Base-by-base conservation (phyloP, 2,113 vertebrate species). In the Carollia perspicillata region DNA sequence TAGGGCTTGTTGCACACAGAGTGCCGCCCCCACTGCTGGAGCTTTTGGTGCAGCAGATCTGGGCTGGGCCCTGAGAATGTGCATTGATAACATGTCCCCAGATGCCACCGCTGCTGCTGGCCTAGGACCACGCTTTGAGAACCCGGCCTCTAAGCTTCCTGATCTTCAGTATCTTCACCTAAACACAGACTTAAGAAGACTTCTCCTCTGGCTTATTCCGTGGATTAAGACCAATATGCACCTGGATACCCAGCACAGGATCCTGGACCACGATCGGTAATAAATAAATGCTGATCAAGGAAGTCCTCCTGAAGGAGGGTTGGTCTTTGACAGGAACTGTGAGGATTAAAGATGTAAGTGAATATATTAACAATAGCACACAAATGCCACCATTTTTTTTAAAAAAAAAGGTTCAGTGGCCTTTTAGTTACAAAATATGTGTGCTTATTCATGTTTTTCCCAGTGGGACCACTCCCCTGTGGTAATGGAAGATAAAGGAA, bases 391-490 rank as follows among this genome's bases (percentile, higher is more conserved):
- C 94, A 90, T 96, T 97, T 90, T 92, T 95, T 37, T 33, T 11
- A 90, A 97, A 92, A 95, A 97, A 91, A 95, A 51, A 63, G 86
- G 42, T 92, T 90, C 69, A 20, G 10, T 95, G 79, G 47, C 72
- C 95, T 97, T 95, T 96, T 53, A 95, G 81, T 47, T 33, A 42
- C 14, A 53, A 51, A 74, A 65, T 90, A 58, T 22, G 0, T 3
- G 17, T 65, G 26, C 83, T 90, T 97, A 93, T 93, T 58, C 95
- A 94, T 97, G 84, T 80, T 85, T 96, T 80, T 96, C 93, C 92
- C 33, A 0, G 89, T 68, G 68, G 88, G 49, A 96, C 92, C 94
- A 90, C 87, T 95, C 47, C 94, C 7, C 2, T 2, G 77, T 33
- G 33, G 93, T 90, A 66, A 94, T n/a, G 60, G 78, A 93, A 96